Evolutionary conservation across 2,888 invertebrate species (phyloP).

Genomic region (Octodonta nipae): DNA sequence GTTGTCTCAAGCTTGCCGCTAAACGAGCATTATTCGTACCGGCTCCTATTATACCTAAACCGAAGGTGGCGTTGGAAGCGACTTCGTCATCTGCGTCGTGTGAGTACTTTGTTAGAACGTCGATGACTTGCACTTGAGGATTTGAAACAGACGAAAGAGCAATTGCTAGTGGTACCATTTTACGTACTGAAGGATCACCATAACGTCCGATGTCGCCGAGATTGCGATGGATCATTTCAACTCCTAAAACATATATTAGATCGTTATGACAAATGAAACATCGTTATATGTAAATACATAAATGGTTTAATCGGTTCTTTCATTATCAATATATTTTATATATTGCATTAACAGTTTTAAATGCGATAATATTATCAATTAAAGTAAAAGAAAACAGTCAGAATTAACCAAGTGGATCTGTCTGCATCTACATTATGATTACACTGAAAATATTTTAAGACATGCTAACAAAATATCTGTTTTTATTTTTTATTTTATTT

Average conservation of each 20-base stretch:
- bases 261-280: constrained; percentile 4
- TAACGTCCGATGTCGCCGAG: constrained; percentile 74
- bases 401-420: too few relatives aligned
- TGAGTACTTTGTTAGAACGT: constrained; percentile 95
- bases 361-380: too few relatives aligned
- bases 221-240: constrained; percentile 90
- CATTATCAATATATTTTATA: too few relatives aligned
- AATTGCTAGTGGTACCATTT: constrained; percentile 90
- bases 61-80: constrained; percentile 94
- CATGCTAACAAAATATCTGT: too few relatives aligned
- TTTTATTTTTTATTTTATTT: too few relatives aligned
- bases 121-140: constrained; percentile 84
- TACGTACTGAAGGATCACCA: constrained; percentile 56
- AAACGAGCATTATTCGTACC: constrained; percentile 70
- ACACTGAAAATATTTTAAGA: too few relatives aligned
- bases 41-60: constrained; percentile 45
- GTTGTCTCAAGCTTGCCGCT: constrained; percentile 91
- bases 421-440: too few relatives aligned
- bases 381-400: too few relatives aligned
- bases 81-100: constrained; percentile 96
- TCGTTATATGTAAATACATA: background rate
- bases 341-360: too few relatives aligned
- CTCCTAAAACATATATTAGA: constrained; percentile 33
- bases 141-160: constrained; percentile 93
- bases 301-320: background rate